Base-by-base conservation (phyloP, 2,113 vertebrate genomes). In the Todiramphus chloris region DNA sequence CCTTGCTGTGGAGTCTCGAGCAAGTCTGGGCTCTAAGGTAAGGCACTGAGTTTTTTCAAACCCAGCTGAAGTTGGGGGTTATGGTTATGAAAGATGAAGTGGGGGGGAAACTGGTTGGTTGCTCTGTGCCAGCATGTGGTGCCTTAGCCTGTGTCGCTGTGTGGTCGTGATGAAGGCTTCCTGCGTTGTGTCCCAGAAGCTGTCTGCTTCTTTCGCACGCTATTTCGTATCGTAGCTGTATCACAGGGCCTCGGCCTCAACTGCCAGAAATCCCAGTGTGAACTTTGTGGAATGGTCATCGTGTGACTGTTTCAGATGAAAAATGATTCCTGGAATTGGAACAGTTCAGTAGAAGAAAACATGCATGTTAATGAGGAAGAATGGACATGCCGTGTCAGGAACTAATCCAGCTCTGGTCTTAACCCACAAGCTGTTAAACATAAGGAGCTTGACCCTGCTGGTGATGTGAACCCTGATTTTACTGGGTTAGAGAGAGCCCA, bases 1-100 rank as follows among this genome's bases (percentile, higher is more conserved):
- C 18, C 16, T 60, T 0, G 10, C 51, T 58, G 28, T 2, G 28
- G 31, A 83, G 44, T 50, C 51, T 48, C 1, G 0, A 0, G 0
- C 1, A 0, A 51, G 50, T 51, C 50, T 16, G 21, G n/a, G 8
- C 5, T 1, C 31, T 80, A 62, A 93, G 87, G 83, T 90, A 90
- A 83, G 87, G 13, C 39, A 53, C 39, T 17, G 50, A 18, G 5
- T 59, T 93, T 63, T 77, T 86, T 37, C 28, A 63, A 73, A 44
- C 3, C 5, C 4, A n/a, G 30, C 7, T 73, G 11, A 35, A 37
- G 25, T 1, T 1, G 4, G 9, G 6, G 17, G 25, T 33, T 86
- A 39, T 24, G 56, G 66, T 24, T 55, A 10, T 69, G 44, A 46
- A 37, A 16, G 75, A 63, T 12, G 23, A 53, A 56, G 46, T 2